Percentiles rank a stretch among this genome's conserved stretches.
Evolutionary conservation across 1,140 invertebrate species (phyloP).

Genomic region (Aethina tumida): DNA sequence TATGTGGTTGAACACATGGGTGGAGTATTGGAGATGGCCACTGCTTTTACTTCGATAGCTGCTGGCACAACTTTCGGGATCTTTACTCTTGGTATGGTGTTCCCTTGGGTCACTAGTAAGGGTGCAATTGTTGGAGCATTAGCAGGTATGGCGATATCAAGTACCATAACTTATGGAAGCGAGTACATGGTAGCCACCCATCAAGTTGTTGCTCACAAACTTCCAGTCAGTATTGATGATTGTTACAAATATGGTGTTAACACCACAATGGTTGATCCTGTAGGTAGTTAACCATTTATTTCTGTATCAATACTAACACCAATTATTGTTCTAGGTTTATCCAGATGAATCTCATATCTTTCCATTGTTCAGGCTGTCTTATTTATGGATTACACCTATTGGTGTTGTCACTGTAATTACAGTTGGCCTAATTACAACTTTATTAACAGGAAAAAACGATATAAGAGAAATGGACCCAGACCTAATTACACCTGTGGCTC

Average conservation of each 20-base stretch:
- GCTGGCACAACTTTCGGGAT: constrained; percentile 76
- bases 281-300: background rate
- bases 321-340: too few species aligned
- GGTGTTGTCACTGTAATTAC: constrained; percentile 50
- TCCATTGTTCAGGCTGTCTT: constrained; percentile 59
- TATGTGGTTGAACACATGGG: constrained; percentile 62
- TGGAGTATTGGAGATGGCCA: constrained; percentile 61
- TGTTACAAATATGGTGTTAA: constrained; percentile 27
- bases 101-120: constrained; percentile 69
- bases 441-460: constrained; percentile 53
- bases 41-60: constrained; percentile 70
- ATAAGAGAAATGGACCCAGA: constrained; percentile 46
- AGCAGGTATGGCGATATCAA: constrained; percentile 45
- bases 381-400: constrained; percentile 67
- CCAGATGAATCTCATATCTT: constrained; percentile 46
- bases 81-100: constrained; percentile 75
- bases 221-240: constrained; percentile 34
- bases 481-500: constrained; percentile 49
- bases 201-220: constrained; percentile 34
- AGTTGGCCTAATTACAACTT: constrained; percentile 55
- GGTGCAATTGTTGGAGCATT: constrained; percentile 48
- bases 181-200: constrained; percentile 38
- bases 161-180: constrained; percentile 46
- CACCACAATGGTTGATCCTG: constrained; percentile 6
- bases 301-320: constrained; percentile 3